A percentile compares a stretch with the other conserved stretches of the same genome.
Conservation (phyloP, 2,797 vertebrate genomes). For the Pseudotriccus pelzelni region DNA sequence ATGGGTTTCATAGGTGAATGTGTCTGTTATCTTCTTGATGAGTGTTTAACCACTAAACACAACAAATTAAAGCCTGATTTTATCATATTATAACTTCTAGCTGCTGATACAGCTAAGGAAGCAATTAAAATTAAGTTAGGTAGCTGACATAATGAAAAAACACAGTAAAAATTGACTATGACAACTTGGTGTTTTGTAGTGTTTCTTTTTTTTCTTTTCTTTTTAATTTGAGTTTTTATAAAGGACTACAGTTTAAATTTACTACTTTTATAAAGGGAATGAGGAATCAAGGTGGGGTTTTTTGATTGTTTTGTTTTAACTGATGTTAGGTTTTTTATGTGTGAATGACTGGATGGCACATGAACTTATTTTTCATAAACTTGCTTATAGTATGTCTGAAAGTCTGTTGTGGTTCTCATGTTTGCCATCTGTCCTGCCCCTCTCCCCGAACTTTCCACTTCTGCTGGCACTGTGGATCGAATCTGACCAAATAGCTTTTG, state of each 20-base stretch:
- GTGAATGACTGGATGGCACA: too few relatives aligned
- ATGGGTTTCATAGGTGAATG: not conserved
- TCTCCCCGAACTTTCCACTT: not conserved
- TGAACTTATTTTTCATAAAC: not conserved
- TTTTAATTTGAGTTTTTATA: not conserved
- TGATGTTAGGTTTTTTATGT: not conserved
- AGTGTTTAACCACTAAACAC: not conserved
- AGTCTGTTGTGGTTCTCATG: not conserved
- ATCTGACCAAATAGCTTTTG: not conserved
- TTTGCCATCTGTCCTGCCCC: not conserved
- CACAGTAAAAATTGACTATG: not conserved
- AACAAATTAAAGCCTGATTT: not conserved
- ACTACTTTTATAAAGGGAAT: not conserved
- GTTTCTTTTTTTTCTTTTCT: not conserved
- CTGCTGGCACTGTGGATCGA: fast-evolving
- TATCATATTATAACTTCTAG: not conserved
- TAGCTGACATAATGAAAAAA: not conserved
- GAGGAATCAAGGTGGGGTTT: not conserved
- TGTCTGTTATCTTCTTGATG: not conserved
- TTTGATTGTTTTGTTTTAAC: not conserved
- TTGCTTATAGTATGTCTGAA: not conserved
- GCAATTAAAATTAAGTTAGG: not conserved
- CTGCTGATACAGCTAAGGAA: not conserved
- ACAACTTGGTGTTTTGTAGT: not conserved
- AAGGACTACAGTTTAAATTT: not conserved